A percentile compares a stretch with the other conserved stretches of the same genome.
Conservation (phyloP, 2,113 vertebrate species). For the Craseonycteris thonglongyai region DNA sequence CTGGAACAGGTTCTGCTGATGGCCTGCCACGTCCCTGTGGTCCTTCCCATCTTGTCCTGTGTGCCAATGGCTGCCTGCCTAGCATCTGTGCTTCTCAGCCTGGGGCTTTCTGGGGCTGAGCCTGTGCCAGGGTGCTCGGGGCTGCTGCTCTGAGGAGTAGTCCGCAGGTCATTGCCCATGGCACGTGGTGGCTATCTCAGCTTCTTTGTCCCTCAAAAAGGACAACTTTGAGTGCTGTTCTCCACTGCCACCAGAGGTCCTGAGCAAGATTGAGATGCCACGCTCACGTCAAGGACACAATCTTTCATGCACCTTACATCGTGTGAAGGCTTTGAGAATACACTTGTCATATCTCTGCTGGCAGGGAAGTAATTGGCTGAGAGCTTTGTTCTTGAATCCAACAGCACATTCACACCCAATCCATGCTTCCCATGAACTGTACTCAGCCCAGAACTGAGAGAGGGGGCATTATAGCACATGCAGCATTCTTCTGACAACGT, state of each 20-base stretch:
- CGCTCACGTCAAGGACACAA: too few relatives aligned
- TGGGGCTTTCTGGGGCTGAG: background rate
- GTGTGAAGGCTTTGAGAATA: background rate
- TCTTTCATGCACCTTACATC: background rate
- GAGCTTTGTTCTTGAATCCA: background rate
- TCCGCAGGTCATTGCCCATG: background rate
- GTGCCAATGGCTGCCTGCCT: background rate
- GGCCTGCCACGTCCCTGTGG: background rate
- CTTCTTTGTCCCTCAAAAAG: background rate
- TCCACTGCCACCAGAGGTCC: background rate
- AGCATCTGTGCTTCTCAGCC: background rate
- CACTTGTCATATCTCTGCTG: background rate
- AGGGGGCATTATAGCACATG: rapidly evolving
- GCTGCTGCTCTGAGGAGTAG: background rate
- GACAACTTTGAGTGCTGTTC: background rate
- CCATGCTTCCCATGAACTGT: rapidly evolving
- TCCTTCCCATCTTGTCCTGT: too few relatives aligned
- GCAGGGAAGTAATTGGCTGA: background rate
- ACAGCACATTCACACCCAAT: background rate
- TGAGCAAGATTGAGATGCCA: background rate
- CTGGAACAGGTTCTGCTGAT: background rate
- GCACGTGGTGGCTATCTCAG: background rate
- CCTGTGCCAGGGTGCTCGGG: too few relatives aligned
- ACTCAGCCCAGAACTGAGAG: background rate
- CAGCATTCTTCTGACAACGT: rapidly evolving